A percentile compares a stretch with the other conserved stretches of the same genome.
These are phyloP conservation scores for Drosophila infuscata DNA, from an alignment of 2,888 invertebrate genomes.

Conservation along the genomic window DNA sequence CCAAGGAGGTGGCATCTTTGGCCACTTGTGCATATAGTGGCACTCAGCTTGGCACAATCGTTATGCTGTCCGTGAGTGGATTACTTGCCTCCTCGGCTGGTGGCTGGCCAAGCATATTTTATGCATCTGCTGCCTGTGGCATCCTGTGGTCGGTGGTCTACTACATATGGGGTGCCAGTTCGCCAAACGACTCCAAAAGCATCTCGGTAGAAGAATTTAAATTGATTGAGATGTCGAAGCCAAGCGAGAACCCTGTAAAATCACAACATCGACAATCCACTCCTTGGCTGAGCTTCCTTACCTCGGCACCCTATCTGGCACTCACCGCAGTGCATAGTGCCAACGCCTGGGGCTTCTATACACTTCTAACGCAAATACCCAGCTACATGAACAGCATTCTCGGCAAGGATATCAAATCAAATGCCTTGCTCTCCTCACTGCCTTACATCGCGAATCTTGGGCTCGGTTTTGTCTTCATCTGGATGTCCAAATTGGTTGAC, in stretches of 20 bases:
- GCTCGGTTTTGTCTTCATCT: conserved; percentile 90
- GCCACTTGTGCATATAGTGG: conserved; percentile 90
- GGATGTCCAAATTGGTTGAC: conserved; percentile 87
- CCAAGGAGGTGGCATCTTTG: conserved; percentile 88
- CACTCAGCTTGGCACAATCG: conserved; percentile 91
- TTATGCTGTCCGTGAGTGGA: conserved; percentile 91
- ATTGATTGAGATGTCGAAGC: conserved; percentile 87
- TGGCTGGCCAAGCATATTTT: conserved; percentile 93
- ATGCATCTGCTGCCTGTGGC: conserved; percentile 89
- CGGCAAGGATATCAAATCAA: conserved; percentile 89
- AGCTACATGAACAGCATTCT: conserved; percentile 91
- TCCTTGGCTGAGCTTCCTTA: conserved; percentile 91
- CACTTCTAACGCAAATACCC: conserved; percentile 92
- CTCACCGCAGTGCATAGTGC: conserved; percentile 89
- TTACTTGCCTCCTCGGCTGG: conserved; percentile 88
- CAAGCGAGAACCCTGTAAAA: conserved; percentile 41
- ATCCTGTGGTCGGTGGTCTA: conserved; percentile 89
- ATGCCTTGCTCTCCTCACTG: conserved; percentile 89
- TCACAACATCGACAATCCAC: conserved; percentile 85
- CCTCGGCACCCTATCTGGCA: conserved; percentile 91
- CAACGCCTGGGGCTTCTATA: conserved; percentile 94
- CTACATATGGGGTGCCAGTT: conserved; percentile 88
- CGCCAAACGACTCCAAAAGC: conserved; percentile 87
- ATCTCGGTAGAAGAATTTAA: conserved; percentile 88
- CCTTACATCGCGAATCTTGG: conserved; percentile 91